phyloP scores from a whole-genome alignment of 2,113 vertebrate species.

The Pseudopodoces humilis region DNA sequence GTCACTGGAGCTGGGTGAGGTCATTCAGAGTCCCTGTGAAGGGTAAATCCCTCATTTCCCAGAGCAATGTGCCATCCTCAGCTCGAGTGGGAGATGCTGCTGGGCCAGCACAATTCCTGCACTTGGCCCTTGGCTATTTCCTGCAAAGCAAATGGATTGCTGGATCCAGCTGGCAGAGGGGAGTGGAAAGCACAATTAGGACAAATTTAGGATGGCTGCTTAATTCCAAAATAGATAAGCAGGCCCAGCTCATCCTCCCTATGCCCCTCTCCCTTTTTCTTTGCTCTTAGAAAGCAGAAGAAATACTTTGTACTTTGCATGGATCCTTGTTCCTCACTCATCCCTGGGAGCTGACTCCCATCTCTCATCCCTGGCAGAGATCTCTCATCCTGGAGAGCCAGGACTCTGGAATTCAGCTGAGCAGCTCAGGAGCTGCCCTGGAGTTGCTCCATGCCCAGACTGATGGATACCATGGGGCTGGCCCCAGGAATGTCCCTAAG shows the following conservation, averaged over 20 bases:
- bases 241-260: not conserved
- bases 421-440: not conserved
- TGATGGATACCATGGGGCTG: rapidly evolving
- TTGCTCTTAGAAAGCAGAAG: not conserved
- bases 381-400: not conserved
- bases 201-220: not conserved
- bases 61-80: not conserved
- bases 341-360: not conserved
- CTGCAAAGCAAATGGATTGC: not conserved
- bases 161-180: not conserved
- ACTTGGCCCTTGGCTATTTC: not conserved
- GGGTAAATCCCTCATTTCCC: not conserved
- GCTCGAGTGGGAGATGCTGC: not conserved
- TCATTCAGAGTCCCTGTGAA: rapidly evolving
- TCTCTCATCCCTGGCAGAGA: not conserved
- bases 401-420: not conserved
- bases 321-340: rapidly evolving
- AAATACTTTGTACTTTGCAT: rapidly evolving
- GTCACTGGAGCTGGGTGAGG: not conserved
- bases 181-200: not conserved
- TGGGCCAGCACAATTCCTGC: not conserved
- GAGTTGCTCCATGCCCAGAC: not conserved
- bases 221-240: not conserved
- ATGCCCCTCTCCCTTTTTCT: not conserved
- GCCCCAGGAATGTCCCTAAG: not conserved